phyloP scores from a whole-genome alignment of 2,888 invertebrate species.

The Eristalis pertinax region DNA sequence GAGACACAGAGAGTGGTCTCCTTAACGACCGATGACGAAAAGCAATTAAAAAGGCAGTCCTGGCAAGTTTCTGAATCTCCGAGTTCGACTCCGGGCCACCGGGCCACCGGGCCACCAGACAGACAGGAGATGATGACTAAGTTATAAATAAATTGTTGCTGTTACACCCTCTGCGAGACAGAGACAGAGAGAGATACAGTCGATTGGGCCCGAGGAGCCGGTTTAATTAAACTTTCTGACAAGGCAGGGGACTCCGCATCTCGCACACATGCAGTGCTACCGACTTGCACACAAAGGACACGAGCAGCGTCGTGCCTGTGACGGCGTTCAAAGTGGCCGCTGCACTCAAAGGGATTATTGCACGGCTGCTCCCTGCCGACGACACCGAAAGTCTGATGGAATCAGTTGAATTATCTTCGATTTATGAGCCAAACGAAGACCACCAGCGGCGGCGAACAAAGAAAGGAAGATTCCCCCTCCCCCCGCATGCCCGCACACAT shows the following conservation, averaged over 20 bases:
- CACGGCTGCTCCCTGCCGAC: background rate
- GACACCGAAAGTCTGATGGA: background rate
- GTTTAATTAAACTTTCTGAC: conserved; percentile 53
- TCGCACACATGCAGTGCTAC: background rate
- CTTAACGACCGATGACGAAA: conserved; percentile 64
- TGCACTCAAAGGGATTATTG: conserved; percentile 51
- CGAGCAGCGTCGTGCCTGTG: background rate
- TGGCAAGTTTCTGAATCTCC: background rate
- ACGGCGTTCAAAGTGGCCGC: conserved; percentile 25
- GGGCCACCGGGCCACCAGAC: background rate
- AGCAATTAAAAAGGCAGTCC: conserved; percentile 63
- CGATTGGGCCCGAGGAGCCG: background rate
- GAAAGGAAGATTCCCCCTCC: too few species aligned
- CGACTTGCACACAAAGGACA: background rate
- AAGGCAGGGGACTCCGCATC: background rate
- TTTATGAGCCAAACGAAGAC: conserved; percentile 52
- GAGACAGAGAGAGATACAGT: background rate
- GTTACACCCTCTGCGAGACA: background rate
- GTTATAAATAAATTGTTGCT: conserved; percentile 59
- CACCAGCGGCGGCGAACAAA: conserved; percentile 19
- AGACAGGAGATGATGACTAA: conserved; percentile 9
- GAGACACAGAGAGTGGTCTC: background rate
- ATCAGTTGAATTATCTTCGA: conserved; percentile 50
- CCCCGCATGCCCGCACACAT: too few species aligned
- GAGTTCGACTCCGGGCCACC: conserved; percentile 5